Evolutionary conservation across 1,140 invertebrate species (phyloP), one percentile per base, ranked within the genome.

Genomic region (Cardiocondyla obscurior): DNA sequence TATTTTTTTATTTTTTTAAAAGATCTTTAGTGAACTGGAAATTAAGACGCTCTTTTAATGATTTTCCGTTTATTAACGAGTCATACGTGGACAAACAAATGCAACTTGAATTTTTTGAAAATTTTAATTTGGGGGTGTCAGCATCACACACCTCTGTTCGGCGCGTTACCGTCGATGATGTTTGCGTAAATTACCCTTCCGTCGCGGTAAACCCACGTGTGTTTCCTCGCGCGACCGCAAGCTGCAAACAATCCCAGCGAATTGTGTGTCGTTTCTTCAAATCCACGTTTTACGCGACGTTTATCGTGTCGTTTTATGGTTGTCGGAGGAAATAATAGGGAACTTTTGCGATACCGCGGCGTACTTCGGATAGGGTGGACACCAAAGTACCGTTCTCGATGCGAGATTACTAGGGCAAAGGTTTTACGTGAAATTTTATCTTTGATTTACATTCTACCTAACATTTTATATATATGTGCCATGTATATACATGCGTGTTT

Each of bases 321-420:
- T 79, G 46, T 79, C 46, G 16, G 33, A 44, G 57, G 12, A 69
- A 79, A 69, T 79, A 79, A 79, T 39, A 28, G 44, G 46, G 14
- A 46, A 36, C 33, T 67, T 51, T 67, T 30, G 7, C 33, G 46
- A 69, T 57, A 36, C 3, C n/a, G n/a, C n/a, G n/a, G n/a, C n/a
- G 6, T 33, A 22, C 14, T 64, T 33, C 2, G 22, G 6, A 46
- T 36, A 12, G n/a, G 22, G 6, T 36, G 16, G 12, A 67, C 33
- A 22, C 10, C 57, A 25, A 65, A 51, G 42, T 64, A 49, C 12
- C 25, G 16, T 55, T 3, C 12, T 19, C 30, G 19, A 39, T 36
- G 19, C 36, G 3, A 44, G n/a, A 46, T 53, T 67, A 72, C 7
- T 10, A 16, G 42, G 16, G 14, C 6, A 1, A 19, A 3, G 12